Conservation (phyloP, 2,888 invertebrate species). For the Aleiodes testaceus region DNA sequence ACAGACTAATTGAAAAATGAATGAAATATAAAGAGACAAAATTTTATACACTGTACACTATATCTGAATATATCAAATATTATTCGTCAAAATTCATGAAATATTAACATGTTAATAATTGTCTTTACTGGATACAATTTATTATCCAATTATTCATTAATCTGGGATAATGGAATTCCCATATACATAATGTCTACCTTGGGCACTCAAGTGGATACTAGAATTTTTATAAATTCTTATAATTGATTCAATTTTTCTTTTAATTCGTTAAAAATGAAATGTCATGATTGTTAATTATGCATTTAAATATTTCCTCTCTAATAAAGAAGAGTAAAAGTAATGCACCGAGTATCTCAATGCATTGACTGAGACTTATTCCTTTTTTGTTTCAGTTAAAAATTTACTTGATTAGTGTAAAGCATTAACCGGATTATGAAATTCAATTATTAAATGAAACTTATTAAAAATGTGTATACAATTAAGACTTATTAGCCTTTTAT, state of each 20-base stretch:
- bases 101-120: slow-evolving; percentile 13
- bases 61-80: slow-evolving; percentile 54
- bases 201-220: slow-evolving; percentile 20
- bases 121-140: slow-evolving; percentile 9
- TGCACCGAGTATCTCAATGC: background rate
- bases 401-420: slow-evolving; percentile 29
- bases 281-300: slow-evolving; percentile 16
- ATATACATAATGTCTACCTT: slow-evolving; percentile 4
- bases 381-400: background rate
- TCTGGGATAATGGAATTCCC: slow-evolving; percentile 20
- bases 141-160: slow-evolving; percentile 6
- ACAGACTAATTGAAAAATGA: slow-evolving; percentile 56
- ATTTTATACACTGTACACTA: slow-evolving; percentile 64
- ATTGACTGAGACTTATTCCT: too few relatives aligned
- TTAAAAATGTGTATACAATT: slow-evolving; percentile 28
- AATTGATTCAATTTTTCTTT: background rate
- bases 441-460: slow-evolving; percentile 49
- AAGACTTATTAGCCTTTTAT: too few relatives aligned
- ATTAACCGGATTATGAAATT: slow-evolving; percentile 35
- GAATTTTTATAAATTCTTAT: background rate
- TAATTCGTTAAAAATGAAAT: background rate
- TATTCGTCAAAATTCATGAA: slow-evolving; percentile 4
- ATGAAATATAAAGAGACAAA: slow-evolving; percentile 56
- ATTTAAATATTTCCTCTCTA: background rate
- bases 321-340: slow-evolving; percentile 6